Percentiles rank a stretch among this genome's conserved stretches.
Evolutionary conservation across 2,113 vertebrate genomes (phyloP).

Genomic region (Zosterops pallidus): DNA sequence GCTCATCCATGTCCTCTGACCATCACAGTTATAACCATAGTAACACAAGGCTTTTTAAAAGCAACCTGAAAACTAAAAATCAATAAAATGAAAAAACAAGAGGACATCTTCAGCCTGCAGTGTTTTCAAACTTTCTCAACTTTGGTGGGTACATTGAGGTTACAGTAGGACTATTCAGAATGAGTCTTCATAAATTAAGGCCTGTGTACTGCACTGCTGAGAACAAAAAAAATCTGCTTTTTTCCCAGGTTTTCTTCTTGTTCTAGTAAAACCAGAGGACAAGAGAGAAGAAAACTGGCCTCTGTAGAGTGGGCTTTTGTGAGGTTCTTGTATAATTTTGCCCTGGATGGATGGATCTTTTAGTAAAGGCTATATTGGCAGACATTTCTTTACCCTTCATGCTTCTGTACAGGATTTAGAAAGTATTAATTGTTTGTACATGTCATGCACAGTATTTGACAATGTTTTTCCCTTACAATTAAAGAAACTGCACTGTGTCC

Average conservation of each 20-base stretch:
- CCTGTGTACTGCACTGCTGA: not conserved
- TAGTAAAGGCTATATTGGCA: not conserved
- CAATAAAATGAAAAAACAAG: not conserved
- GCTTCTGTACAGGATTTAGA: slow-evolving; percentile 23
- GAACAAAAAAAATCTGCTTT: not conserved
- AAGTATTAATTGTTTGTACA: not conserved
- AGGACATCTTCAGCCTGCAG: not conserved
- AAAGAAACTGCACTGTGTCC: not conserved
- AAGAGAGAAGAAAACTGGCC: not conserved
- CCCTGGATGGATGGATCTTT: not conserved
- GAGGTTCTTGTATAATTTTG: not conserved
- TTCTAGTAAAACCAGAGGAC: not conserved
- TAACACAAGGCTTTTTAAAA: not conserved
- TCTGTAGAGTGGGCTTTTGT: not conserved
- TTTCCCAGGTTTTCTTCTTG: not conserved
- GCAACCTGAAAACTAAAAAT: not conserved
- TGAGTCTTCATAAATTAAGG: not conserved
- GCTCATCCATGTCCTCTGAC: not conserved
- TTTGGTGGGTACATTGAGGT: not conserved
- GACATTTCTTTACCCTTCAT: not conserved
- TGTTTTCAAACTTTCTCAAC: not conserved
- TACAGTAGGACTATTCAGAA: not conserved
- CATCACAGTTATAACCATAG: not conserved
- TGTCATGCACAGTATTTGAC: not conserved
- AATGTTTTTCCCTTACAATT: not conserved